Conservation (phyloP, 2,113 vertebrate genomes). For the Grus americana region DNA sequence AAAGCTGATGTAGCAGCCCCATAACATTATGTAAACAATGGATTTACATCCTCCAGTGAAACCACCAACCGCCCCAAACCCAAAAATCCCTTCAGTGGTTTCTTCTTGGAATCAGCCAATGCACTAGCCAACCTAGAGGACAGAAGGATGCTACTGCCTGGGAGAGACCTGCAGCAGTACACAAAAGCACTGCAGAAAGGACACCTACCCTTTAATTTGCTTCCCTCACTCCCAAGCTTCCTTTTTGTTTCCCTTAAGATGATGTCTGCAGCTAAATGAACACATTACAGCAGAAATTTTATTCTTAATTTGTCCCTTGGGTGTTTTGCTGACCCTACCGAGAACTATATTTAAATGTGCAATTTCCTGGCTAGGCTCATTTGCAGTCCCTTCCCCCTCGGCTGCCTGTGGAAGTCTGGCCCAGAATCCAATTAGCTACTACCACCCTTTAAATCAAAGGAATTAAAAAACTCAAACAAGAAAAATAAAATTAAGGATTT, state of each 20-base stretch:
- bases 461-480: slow-evolving; percentile 9
- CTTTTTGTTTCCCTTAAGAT: background rate
- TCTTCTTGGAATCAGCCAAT: background rate
- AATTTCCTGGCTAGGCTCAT: slow-evolving; percentile 55
- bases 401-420: background rate
- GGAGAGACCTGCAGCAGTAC: background rate
- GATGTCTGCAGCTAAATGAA: slow-evolving; percentile 36
- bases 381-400: background rate
- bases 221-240: background rate
- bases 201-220: background rate
- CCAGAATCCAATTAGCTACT: slow-evolving; percentile 51
- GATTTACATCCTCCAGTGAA: background rate
- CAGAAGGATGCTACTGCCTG: background rate
- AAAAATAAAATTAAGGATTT: slow-evolving; percentile 29
- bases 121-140: background rate
- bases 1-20: background rate
- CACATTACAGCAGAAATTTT: slow-evolving; percentile 14
- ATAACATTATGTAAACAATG: background rate
- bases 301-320: slow-evolving; percentile 35
- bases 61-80: background rate
- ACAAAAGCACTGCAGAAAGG: background rate
- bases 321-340: slow-evolving; percentile 37
- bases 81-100: background rate
- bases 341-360: slow-evolving; percentile 57
- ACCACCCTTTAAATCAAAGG: slow-evolving; percentile 33